Evolutionary conservation across 2,888 invertebrate species (phyloP).

Genomic region (Rhagonycha fulva): DNA sequence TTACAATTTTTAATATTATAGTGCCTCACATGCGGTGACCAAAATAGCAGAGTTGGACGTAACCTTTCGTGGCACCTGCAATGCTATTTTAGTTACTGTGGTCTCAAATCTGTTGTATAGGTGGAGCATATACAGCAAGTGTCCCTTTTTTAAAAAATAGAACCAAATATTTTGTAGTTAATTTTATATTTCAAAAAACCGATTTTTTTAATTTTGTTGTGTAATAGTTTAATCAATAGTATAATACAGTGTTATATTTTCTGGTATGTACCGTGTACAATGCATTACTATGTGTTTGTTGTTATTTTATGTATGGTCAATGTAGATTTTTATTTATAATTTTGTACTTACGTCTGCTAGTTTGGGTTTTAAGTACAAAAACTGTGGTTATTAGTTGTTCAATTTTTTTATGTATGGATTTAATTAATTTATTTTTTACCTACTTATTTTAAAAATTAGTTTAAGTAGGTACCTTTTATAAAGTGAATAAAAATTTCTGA

Average conservation of each 20-base stretch:
- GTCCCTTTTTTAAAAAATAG: background rate
- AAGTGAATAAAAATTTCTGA: slow-evolving; percentile 29
- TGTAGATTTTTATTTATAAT: slow-evolving; percentile 44
- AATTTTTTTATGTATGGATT: background rate
- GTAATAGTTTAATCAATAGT: slow-evolving; percentile 33
- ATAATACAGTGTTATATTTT: slow-evolving; percentile 46
- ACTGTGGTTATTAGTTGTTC: slow-evolving; percentile 4
- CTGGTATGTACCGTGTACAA: slow-evolving; percentile 55
- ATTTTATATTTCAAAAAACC: background rate
- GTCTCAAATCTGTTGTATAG: background rate
- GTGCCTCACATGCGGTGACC: background rate
- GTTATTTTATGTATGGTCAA: slow-evolving; percentile 24
- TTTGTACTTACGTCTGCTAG: slow-evolving; percentile 30
- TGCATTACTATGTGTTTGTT: slow-evolving; percentile 40
- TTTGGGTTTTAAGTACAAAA: background rate
- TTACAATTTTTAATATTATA: background rate
- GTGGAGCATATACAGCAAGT: background rate
- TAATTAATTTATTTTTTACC: slow-evolving; percentile 6
- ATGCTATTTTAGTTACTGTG: background rate
- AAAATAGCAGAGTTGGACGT: background rate
- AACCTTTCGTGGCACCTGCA: background rate
- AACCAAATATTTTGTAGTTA: background rate
- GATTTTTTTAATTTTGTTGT: background rate
- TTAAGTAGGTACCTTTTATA: slow-evolving; percentile 33
- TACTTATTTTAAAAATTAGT: slow-evolving; percentile 23